These are phyloP conservation scores for Myopa tessellatipennis DNA, from an alignment of 2,888 invertebrate genomes.

Conservation along the genomic window DNA sequence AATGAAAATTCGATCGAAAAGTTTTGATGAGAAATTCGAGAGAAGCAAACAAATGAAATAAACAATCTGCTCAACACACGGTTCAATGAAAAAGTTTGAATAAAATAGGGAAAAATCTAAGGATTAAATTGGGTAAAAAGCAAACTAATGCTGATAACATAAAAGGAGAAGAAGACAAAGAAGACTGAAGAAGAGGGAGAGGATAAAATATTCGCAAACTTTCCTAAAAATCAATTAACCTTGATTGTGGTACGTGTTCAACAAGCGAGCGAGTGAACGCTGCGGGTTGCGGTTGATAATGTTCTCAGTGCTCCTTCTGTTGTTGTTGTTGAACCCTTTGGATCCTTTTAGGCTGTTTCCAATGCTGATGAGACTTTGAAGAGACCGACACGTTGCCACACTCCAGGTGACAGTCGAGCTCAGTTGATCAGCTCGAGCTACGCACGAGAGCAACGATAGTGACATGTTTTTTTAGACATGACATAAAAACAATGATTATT, in stretches of 20 bases:
- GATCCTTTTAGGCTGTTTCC: neutral
- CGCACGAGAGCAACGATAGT: no score
- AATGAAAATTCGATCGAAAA: no score
- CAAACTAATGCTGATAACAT: neutral
- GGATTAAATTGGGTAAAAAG: neutral
- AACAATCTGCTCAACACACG: neutral
- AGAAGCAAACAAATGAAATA: neutral
- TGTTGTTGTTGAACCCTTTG: conserved; percentile 3
- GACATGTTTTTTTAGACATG: no score
- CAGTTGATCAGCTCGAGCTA: no score
- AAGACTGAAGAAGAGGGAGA: conserved; percentile 14
- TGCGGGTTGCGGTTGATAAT: conserved; percentile 10
- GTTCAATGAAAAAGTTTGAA: neutral
- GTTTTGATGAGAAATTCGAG: neutral
- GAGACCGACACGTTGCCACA: no score
- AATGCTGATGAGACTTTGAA: neutral
- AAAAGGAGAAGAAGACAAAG: conserved; percentile 1
- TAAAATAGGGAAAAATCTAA: neutral
- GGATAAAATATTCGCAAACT: conserved; percentile 38
- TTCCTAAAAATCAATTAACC: conserved; percentile 63
- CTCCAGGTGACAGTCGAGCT: no score
- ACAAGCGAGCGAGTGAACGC: neutral
- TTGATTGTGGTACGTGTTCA: conserved; percentile 57
- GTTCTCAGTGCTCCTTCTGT: neutral
- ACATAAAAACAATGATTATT: no score